These are phyloP conservation scores for Zophobas atratus DNA, from an alignment of 1,140 invertebrate genomes.

Conservation along the genomic window DNA sequence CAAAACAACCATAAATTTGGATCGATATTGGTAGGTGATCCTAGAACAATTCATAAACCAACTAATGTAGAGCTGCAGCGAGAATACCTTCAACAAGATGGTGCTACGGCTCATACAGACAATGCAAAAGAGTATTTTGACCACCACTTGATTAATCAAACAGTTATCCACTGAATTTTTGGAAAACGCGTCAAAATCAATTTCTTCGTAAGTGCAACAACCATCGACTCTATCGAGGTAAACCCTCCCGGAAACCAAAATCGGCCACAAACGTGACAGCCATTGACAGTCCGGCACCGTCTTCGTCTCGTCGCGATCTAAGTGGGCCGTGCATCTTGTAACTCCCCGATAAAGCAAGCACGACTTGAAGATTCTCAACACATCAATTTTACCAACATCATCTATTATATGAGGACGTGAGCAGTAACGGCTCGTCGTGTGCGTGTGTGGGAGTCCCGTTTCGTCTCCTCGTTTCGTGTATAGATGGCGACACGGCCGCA, in stretches of 20 bases:
- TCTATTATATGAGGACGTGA: constrained; percentile 28
- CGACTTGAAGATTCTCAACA: constrained; percentile 45
- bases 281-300: constrained; percentile 5
- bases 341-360: constrained; percentile 19
- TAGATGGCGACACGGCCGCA: constrained; percentile 11
- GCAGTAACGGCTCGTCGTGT: constrained; percentile 34
- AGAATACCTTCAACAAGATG: no score
- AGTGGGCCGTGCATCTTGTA: constrained; percentile 29
- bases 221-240: no score
- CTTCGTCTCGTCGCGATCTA: neutral
- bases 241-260: neutral
- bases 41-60: no score
- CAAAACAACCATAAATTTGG: no score
- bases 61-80: no score
- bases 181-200: no score
- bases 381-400: constrained; percentile 32
- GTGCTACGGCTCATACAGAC: no score
- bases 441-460: constrained; percentile 33
- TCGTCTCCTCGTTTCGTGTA: neutral
- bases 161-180: no score
- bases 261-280: constrained; percentile 11
- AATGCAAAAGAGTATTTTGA: no score
- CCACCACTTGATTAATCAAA: no score
- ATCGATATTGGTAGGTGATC: no score
- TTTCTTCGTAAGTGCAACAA: no score